Conservation (phyloP, 64 coral and sea anemone species). For the Montipora capricornis region DNA sequence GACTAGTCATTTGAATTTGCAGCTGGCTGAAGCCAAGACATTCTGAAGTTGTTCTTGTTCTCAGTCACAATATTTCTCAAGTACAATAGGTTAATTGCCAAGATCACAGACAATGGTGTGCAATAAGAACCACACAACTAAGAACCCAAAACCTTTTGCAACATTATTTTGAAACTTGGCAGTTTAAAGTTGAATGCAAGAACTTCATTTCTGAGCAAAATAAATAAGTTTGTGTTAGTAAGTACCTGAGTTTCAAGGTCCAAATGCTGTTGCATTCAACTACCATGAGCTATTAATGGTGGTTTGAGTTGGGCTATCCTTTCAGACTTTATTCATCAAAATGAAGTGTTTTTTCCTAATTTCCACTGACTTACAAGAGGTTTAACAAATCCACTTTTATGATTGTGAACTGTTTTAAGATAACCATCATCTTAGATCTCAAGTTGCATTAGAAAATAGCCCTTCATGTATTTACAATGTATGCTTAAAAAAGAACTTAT, state of each 20-base stretch:
- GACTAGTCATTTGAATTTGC: neutral
- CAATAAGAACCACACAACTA: neutral
- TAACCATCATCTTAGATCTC: too few species aligned
- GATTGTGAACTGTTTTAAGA: neutral
- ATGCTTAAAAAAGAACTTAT: too few species aligned
- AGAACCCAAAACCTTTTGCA: conserved; percentile 15
- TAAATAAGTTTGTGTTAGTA: too few species aligned
- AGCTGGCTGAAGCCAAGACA: neutral
- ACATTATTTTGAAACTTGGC: conserved; percentile 4
- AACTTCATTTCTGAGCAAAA: neutral
- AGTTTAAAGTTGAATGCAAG: neutral
- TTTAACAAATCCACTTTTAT: neutral
- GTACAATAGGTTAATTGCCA: neutral
- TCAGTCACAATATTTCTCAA: neutral
- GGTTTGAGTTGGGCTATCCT: neutral
- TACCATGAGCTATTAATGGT: neutral
- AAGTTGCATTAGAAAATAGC: neutral
- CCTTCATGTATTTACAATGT: neutral
- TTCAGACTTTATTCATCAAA: neutral
- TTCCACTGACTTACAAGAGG: neutral
- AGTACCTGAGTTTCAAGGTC: neutral
- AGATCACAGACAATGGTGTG: neutral
- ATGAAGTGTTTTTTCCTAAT: neutral
- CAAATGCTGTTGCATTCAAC: neutral
- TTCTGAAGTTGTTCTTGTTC: neutral